Conservation (phyloP, 2,797 vertebrate species). For the Chrysocyon brachyurus region DNA sequence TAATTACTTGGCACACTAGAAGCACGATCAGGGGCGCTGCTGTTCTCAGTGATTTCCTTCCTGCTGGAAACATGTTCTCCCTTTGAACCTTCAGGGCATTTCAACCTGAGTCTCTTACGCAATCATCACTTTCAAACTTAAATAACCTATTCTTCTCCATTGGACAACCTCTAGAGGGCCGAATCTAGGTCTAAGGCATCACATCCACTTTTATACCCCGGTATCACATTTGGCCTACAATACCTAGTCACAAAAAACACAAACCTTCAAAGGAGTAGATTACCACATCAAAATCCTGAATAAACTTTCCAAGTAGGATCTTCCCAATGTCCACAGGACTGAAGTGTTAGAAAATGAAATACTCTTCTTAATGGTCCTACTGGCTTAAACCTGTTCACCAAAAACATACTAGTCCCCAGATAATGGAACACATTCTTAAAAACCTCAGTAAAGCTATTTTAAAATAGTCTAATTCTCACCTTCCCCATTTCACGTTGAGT, state of each 20-base stretch:
- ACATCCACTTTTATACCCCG: not conserved
- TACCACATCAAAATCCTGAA: not conserved
- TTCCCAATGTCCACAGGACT: not conserved
- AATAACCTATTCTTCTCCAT: not conserved
- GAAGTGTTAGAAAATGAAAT: not conserved
- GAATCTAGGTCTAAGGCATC: not conserved
- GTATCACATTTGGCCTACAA: not conserved
- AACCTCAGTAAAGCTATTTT: not conserved
- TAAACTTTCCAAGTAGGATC: not conserved
- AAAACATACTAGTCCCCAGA: not conserved
- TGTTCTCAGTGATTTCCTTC: not conserved
- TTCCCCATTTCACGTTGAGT: conserved; percentile 99
- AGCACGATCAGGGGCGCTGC: not conserved
- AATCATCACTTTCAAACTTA: conserved; percentile 43
- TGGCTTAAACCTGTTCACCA: not conserved
- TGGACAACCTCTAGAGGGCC: not conserved
- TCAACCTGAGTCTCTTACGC: not conserved
- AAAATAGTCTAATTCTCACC: conserved; percentile 88
- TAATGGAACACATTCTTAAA: conserved; percentile 29
- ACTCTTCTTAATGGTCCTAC: not conserved
- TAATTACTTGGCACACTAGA: not conserved
- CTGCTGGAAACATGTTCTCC: not conserved
- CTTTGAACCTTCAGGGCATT: not conserved
- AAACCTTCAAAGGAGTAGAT: not conserved
- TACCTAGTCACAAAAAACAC: not conserved